Conservation (phyloP, 2,888 invertebrate species). For the Falcaria lacertinaria region DNA sequence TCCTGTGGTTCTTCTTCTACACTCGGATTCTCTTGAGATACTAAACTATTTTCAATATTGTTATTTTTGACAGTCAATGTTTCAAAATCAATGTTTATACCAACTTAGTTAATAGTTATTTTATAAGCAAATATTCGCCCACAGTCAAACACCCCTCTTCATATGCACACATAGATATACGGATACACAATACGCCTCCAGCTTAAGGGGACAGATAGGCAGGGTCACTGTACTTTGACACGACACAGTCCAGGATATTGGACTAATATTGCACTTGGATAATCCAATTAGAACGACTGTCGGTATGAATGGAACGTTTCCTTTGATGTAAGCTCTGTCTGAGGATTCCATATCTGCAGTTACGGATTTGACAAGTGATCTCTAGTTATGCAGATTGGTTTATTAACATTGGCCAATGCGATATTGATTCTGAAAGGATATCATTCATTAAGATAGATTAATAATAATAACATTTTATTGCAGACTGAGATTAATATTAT, state of each 20-base stretch:
- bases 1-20: too few species aligned
- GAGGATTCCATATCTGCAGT: conserved; percentile 1
- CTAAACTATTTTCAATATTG: too few species aligned
- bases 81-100: too few species aligned
- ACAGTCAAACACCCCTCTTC: conserved; percentile 4
- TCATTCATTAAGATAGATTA: too few species aligned
- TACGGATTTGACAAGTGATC: background rate
- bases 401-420: conserved; percentile 5
- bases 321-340: conserved; percentile 44
- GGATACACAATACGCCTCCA: conserved; percentile 25
- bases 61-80: too few species aligned
- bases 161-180: conserved; percentile 19
- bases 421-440: conserved; percentile 5
- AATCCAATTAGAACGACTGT: conserved; percentile 61
- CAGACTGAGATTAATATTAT: too few species aligned
- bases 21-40: too few species aligned
- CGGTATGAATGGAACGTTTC: conserved; percentile 37
- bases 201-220: conserved; percentile 27
- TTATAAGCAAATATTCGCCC: background rate
- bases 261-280: conserved; percentile 63
- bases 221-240: conserved; percentile 64
- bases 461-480: too few species aligned
- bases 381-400: conserved; percentile 3
- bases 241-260: conserved; percentile 49
- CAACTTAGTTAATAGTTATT: too few species aligned